phyloP scores from a whole-genome alignment of 2,797 vertebrate genomes.

The Carapus acus region DNA sequence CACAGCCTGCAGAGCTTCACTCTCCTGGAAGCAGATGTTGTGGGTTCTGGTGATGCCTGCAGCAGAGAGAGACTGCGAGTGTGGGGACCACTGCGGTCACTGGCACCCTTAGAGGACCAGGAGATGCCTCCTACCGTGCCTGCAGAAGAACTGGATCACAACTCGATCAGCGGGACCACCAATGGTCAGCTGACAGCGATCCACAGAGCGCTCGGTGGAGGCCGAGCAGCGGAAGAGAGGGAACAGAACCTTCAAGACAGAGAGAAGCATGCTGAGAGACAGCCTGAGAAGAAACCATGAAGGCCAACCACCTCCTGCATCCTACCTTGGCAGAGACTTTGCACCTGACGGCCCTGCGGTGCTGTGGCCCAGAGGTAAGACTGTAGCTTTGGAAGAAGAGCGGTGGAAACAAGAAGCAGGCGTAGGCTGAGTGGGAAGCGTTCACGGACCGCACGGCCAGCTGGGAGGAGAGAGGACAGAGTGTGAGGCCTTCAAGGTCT shows the following conservation, averaged over 20 bases:
- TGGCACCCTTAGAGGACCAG: too few species aligned
- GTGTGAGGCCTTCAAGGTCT: too few species aligned
- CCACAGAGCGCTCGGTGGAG: constrained; percentile 82
- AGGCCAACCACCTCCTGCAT: too few species aligned
- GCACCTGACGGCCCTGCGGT: constrained; percentile 65
- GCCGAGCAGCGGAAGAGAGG: constrained; percentile 82
- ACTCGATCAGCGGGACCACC: constrained; percentile 60
- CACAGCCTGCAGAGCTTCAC: constrained; percentile 83
- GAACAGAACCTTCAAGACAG: constrained; percentile 75
- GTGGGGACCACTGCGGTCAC: too few species aligned
- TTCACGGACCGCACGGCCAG: constrained; percentile 86
- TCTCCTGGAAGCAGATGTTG: constrained; percentile 83
- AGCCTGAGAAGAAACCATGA: too few species aligned
- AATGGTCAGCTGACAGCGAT: constrained; percentile 80
- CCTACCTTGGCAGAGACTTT: too few species aligned
- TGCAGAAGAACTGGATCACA: constrained; percentile 84
- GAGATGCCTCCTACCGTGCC: constrained; percentile 78
- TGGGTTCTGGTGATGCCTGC: constrained; percentile 90
- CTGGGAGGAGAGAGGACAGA: constrained; percentile 56
- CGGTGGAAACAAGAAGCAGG: constrained; percentile 82
- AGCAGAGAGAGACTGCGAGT: too few species aligned
- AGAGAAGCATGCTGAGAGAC: background rate
- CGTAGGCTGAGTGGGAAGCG: constrained; percentile 84
- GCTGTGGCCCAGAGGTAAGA: constrained; percentile 45
- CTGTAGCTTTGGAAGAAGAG: constrained; percentile 86